Evolutionary conservation across 1,140 invertebrate genomes (phyloP).

Genomic region (Tetramorium simillimum): DNA sequence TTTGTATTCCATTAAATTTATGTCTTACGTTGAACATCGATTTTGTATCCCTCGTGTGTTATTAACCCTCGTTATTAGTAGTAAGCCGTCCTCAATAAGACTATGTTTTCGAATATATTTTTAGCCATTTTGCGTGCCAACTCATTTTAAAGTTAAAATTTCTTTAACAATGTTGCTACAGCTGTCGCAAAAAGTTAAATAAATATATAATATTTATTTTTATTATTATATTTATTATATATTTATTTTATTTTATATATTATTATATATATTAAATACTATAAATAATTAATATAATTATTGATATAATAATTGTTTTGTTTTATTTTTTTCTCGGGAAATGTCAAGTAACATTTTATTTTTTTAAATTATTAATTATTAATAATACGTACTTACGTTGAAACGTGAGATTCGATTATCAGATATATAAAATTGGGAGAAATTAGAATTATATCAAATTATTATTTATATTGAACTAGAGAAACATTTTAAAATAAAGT

Average conservation of each 20-base stretch:
- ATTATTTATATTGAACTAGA: background rate
- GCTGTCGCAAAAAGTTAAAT: background rate
- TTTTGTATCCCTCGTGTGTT: background rate
- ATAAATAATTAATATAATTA: background rate
- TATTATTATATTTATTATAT: too few species aligned
- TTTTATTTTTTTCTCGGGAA: background rate
- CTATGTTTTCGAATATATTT: conserved; percentile 24
- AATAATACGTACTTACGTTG: background rate
- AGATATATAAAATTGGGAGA: background rate
- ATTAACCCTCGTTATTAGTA: background rate
- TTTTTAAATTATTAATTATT: background rate
- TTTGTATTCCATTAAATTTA: background rate
- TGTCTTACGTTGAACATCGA: background rate
- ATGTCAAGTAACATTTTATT: background rate
- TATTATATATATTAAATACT: background rate
- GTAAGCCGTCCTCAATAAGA: background rate
- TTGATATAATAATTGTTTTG: background rate
- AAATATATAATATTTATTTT: too few species aligned
- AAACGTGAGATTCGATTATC: background rate
- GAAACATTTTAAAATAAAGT: background rate
- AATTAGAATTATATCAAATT: background rate
- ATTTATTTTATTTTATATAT: too few species aligned
- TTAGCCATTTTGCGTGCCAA: background rate
- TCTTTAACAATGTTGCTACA: background rate
- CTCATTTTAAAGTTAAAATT: background rate